Evolutionary conservation across 2,113 vertebrate species (phyloP).

Genomic region (Mirza zaza): DNA sequence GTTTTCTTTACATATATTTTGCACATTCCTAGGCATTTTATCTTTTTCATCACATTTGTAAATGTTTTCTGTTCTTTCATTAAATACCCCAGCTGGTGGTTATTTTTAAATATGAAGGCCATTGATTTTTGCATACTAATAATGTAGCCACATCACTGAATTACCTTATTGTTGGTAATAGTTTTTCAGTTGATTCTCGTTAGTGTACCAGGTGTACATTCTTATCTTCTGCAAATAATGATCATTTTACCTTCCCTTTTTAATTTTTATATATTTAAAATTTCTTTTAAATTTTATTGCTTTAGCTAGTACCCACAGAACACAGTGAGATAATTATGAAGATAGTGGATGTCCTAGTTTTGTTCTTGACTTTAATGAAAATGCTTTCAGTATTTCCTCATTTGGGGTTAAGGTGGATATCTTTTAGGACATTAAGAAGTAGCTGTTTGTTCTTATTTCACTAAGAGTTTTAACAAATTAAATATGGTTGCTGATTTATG

Average conservation of each 20-base stretch:
- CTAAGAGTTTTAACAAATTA: neutral
- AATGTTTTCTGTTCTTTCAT: conserved; percentile 35
- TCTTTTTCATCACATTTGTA: conserved; percentile 38
- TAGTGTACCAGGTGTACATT: neutral
- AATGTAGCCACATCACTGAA: neutral
- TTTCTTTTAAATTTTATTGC: conserved; percentile 42
- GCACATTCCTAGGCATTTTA: neutral
- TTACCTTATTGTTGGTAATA: conserved; percentile 10
- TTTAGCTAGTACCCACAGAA: neutral
- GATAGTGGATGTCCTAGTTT: neutral
- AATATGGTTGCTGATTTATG: conserved; percentile 34
- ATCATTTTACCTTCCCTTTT: neutral
- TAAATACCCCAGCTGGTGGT: neutral
- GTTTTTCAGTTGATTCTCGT: conserved; percentile 30
- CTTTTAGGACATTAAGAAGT: conserved; percentile 20
- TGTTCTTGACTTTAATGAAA: conserved; percentile 24
- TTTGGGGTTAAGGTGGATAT: conserved; percentile 16
- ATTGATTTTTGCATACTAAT: conserved; percentile 45
- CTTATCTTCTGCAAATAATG: neutral
- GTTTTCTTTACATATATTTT: neutral
- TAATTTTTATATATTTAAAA: neutral
- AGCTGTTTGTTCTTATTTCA: conserved; percentile 48
- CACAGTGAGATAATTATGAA: neutral
- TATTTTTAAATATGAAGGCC: conserved; percentile 50
- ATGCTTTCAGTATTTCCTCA: conserved; percentile 2